Evolutionary conservation across 2,888 invertebrate species (phyloP).

Genomic region (Ophion obscuratus): DNA sequence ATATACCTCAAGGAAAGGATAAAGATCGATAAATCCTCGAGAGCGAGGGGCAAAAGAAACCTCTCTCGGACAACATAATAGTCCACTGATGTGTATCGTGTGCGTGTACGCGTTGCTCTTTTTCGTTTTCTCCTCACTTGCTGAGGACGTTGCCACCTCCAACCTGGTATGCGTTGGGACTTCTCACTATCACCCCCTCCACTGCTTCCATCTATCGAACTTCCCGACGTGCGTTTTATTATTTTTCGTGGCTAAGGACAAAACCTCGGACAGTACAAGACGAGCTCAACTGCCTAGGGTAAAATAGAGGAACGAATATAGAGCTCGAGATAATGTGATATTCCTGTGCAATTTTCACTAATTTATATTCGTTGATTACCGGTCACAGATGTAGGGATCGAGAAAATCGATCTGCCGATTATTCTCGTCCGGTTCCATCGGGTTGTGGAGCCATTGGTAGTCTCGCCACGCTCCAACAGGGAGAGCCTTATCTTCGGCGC

Average conservation of each 20-base stretch:
- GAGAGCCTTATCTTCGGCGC: conserved; percentile 35
- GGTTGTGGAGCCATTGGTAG: conserved; percentile 38
- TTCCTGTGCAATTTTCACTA: neutral
- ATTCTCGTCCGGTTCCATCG: neutral
- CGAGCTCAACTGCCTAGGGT: too few species aligned
- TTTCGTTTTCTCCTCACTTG: conserved; percentile 12
- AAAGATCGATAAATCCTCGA: conserved; percentile 63
- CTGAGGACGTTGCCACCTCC: too few species aligned
- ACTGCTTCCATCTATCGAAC: too few species aligned
- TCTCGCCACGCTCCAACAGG: conserved; percentile 50
- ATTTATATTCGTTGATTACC: conserved; percentile 38
- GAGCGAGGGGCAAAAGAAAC: conserved; percentile 22
- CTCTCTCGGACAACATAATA: conserved; percentile 63
- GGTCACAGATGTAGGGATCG: conserved; percentile 6
- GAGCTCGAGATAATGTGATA: too few species aligned
- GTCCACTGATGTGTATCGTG: conserved; percentile 59
- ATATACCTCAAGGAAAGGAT: conserved; percentile 52
- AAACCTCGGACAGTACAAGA: too few species aligned
- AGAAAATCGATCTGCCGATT: conserved; percentile 9
- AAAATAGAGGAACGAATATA: neutral
- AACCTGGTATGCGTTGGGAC: too few species aligned
- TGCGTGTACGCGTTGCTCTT: conserved; percentile 15
- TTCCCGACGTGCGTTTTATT: too few species aligned
- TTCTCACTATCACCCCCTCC: too few species aligned
- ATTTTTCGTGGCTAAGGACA: too few species aligned